Base-by-base conservation (phyloP, 2,113 vertebrate genomes). In the Uria lomvia region DNA sequence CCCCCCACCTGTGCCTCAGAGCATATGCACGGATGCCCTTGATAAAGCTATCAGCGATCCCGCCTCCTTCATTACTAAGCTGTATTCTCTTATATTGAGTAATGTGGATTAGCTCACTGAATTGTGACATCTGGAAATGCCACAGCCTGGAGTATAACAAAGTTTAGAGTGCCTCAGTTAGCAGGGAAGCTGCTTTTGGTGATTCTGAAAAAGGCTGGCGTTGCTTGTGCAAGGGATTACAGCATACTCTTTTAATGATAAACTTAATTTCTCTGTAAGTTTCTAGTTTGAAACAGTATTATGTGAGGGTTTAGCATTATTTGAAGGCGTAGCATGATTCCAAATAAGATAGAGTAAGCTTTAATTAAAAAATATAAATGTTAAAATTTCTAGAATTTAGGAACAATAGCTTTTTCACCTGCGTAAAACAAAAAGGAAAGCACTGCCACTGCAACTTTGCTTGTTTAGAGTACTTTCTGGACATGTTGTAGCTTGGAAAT, bases 161-260 rank as follows among this genome's bases (percentile, higher is more conserved):
- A 43, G 40, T 68, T 65, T 13, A 9, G 87, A 34, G 60, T 18
- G 34, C 26, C 4, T 65, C 16, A 6, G n/a, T 65, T 8, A 58
- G 68, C 38, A 36, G 62, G 50, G 45, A 77, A 22, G 66, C 65
- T 78, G 45, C 24, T 56, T 18, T 13, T 55, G 27, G 50, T 21
- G 65, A 20, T 47, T 42, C 74, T 53, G 34, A 19, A 1, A 17
- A 9, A 18, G 50, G 50, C 53, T 86, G 81, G 27, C 12, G 0
- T 16, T 18, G 58, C 65, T 17, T 15, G 3, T 42, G 23, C 1
- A 4, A 73, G 27, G 65, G 17, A 9, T 30, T 0, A 0, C 52
- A n/a, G 60, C 3, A 2, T 16, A 8, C 29, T 50, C 9, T 17
- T 72, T 12, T 34, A 34, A 36, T 21, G 47, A 32, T 36, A 34